phyloP scores from a whole-genome alignment of 2,888 invertebrate genomes.

The Bedellia somnulentella region DNA sequence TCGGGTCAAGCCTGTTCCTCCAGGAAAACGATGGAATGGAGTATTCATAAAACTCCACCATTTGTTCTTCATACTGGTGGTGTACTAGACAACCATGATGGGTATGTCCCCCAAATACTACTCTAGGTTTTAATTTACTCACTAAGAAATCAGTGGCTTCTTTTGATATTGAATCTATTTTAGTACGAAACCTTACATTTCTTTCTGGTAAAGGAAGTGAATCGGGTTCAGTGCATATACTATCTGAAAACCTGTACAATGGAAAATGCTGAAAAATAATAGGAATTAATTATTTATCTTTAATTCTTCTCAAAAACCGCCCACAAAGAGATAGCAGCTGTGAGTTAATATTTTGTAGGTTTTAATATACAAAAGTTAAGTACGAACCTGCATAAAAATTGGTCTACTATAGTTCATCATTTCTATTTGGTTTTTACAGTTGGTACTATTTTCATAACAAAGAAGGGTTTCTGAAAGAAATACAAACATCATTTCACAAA shows the following conservation, averaged over 20 bases:
- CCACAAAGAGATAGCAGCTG: background rate
- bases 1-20: conserved; percentile 91
- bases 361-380: no score
- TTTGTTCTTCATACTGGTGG: conserved; percentile 30
- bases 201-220: conserved; percentile 72
- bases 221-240: conserved; percentile 78
- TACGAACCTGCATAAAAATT: conserved; percentile 82
- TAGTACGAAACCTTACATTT: conserved; percentile 71
- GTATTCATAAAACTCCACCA: conserved; percentile 64
- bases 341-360: no score
- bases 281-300: background rate
- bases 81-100: conserved; percentile 83
- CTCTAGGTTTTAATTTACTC: conserved; percentile 67
- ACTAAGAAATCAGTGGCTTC: conserved; percentile 72
- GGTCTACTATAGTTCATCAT: conserved; percentile 70
- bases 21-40: conserved; percentile 96
- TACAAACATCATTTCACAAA: no score
- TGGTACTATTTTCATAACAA: conserved; percentile 4
- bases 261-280: conserved; percentile 86
- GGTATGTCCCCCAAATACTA: conserved; percentile 87
- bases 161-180: conserved; percentile 85
- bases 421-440: conserved; percentile 24
- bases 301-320: background rate
- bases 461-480: background rate
- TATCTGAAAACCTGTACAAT: conserved; percentile 83